These are phyloP conservation scores for Platynereis dumerilii DNA, from an alignment of 2,888 invertebrate species.

Conservation along the genomic window DNA sequence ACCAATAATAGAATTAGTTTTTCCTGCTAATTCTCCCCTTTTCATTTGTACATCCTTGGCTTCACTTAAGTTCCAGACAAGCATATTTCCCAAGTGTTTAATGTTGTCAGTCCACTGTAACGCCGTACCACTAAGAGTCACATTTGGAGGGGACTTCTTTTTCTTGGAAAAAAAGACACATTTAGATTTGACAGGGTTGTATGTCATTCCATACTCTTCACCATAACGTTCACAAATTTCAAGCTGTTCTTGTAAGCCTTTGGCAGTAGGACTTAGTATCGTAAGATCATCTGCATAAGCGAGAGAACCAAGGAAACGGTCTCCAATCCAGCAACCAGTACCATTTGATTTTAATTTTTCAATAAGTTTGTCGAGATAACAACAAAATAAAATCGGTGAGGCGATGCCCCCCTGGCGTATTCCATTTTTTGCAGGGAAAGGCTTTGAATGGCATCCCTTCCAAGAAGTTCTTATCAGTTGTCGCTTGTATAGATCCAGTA, in stretches of 20 bases:
- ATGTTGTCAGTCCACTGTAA: slow-evolving; percentile 4
- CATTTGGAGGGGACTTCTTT: neutral
- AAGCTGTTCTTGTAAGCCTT: neutral
- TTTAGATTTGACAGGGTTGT: neutral
- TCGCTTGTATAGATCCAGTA: slow-evolving; percentile 1
- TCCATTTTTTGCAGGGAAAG: slow-evolving; percentile 1
- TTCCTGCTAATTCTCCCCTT: too few species aligned
- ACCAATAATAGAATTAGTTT: too few species aligned
- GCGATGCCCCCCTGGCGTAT: slow-evolving; percentile 1
- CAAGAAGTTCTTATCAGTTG: slow-evolving; percentile 1
- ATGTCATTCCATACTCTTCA: neutral
- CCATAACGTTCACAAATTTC: neutral
- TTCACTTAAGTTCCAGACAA: neutral
- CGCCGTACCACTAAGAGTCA: neutral
- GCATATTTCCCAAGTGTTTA: neutral
- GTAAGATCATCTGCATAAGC: slow-evolving; percentile 5
- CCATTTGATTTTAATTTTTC: neutral
- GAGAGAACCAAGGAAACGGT: neutral
- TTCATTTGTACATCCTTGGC: too few species aligned
- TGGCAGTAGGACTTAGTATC: neutral
- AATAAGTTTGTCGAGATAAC: neutral
- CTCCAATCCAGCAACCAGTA: neutral
- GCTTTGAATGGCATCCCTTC: neutral
- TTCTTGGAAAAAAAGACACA: neutral
- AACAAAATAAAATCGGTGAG: slow-evolving; percentile 8